A percentile compares a stretch with the other conserved stretches of the same genome.
Conservation (phyloP, 30 jellyfish, hydroid and myxozoan genomes). For the Aurelia sp. region DNA sequence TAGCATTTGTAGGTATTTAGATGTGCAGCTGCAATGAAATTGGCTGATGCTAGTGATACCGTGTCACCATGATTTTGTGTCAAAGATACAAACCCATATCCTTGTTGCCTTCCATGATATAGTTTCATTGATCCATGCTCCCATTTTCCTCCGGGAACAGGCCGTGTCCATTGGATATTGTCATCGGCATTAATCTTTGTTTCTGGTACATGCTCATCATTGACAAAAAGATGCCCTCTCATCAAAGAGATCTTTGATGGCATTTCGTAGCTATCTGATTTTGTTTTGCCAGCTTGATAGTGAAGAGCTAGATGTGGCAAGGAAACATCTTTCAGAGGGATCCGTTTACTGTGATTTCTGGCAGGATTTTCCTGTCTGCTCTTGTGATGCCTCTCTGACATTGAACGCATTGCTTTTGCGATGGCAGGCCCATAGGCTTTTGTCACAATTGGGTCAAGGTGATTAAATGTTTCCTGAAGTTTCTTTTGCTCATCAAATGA, state of each 20-base stretch:
- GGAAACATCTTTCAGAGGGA: constrained; percentile 29
- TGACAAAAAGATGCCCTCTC: constrained; percentile 53
- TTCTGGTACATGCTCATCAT: constrained; percentile 32
- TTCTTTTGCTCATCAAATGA: constrained; percentile 28
- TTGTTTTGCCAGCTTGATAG: constrained; percentile 33
- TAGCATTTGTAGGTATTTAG: constrained; percentile 57
- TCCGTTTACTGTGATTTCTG: background rate
- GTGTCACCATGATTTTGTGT: constrained; percentile 46
- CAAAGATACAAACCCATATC: constrained; percentile 53
- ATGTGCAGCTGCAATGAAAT: constrained; percentile 36
- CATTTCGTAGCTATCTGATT: constrained; percentile 43
- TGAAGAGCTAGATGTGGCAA: constrained; percentile 26
- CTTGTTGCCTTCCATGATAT: constrained; percentile 15
- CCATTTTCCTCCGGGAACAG: constrained; percentile 55
- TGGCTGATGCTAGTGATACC: constrained; percentile 46
- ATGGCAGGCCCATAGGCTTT: constrained; percentile 54
- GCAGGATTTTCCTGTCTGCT: background rate
- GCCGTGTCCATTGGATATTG: constrained; percentile 54
- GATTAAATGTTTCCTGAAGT: constrained; percentile 27
- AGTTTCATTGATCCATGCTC: constrained; percentile 55
- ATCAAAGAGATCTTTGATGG: constrained; percentile 40
- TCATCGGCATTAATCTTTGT: constrained; percentile 17
- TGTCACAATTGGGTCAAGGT: constrained; percentile 34
- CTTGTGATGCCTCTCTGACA: constrained; percentile 21
- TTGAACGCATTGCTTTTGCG: constrained; percentile 55